A percentile compares a stretch with the other conserved stretches of the same genome.
Conservation (phyloP, 2,113 vertebrate genomes). For the Myiopsitta monachus region DNA sequence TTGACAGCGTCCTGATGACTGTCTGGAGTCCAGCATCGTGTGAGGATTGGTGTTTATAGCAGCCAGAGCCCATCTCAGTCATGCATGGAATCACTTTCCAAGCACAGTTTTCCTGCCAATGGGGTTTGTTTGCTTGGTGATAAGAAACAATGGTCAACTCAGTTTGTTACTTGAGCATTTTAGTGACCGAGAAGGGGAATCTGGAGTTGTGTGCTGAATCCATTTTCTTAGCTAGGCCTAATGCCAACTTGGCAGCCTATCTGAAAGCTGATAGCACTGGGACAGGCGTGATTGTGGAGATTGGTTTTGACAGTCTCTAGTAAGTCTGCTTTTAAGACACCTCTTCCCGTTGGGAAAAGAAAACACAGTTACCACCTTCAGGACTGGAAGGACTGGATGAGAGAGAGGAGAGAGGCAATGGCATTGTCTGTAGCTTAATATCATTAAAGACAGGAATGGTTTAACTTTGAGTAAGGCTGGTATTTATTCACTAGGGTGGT, state of each 20-base stretch:
- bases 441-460: neutral
- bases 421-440: neutral
- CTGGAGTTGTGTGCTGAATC: slow-evolving; percentile 13
- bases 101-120: slow-evolving; percentile 24
- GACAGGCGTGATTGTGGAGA: neutral
- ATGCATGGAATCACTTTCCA: neutral
- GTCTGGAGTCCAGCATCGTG: neutral
- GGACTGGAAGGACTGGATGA: neutral
- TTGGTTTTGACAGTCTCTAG: neutral
- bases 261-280: slow-evolving; percentile 7
- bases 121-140: slow-evolving; percentile 36
- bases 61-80: neutral
- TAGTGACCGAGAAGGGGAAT: neutral
- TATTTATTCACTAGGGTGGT: neutral
- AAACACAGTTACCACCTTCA: neutral
- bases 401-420: neutral
- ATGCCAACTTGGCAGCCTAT: slow-evolving; percentile 19
- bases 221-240: slow-evolving; percentile 45
- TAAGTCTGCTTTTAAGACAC: slow-evolving; percentile 5
- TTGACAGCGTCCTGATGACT: neutral
- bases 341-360: neutral
- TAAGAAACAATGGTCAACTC: slow-evolving; percentile 47
- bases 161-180: slow-evolving; percentile 19
- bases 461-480: neutral
- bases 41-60: neutral